Evolutionary conservation across 2,888 invertebrate genomes (phyloP), one percentile per base, ranked within the genome.

Genomic region (Himalopsyche anomala): DNA sequence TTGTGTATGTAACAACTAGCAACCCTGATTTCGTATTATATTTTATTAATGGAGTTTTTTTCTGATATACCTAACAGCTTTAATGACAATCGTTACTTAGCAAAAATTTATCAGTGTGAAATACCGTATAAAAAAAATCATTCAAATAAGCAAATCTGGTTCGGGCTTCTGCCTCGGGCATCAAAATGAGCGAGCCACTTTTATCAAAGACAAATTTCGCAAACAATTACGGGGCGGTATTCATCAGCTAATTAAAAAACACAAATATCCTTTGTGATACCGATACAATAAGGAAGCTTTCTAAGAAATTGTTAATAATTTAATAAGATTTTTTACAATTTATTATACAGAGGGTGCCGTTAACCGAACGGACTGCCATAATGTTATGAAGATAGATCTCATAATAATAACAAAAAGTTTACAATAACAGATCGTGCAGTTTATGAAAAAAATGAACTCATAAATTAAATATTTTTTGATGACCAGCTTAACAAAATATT

Each of bases 61-160:
- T 42, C 36, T 15, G 42, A 15, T 38, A 81, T 51, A 54, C 45
- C 42, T 55, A 42, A 62, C 62, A 62, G 62, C 45, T 85, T 87
- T 88, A 88, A 88, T 88, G 88, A 88, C 88, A 86, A 88, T 87
- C 88, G 82, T 88, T 88, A 88, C 88, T 88, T 88, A 86, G 88
- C 88, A 88, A 86, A 88, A 88, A 88, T 88, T 82, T 82, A 74
- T 81, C 86, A 83, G 88, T 83, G 86, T 86, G 85, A 86, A 88
- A 85, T 81, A 81, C 81, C 15, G 51, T 84, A 87, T 84, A 81
- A 84, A 86, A n/a, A 87, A 83, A 86, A 83, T 83, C 83, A 80
- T 81, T 85, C 87, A 51, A 83, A 87, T 81, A 84, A 54, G 51
- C 81, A 69, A 84, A 85, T 86, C 84, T 28, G 62, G 74, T 82